Evolutionary conservation across 2,113 vertebrate species (phyloP).

Genomic region (Daboia siamensis): DNA sequence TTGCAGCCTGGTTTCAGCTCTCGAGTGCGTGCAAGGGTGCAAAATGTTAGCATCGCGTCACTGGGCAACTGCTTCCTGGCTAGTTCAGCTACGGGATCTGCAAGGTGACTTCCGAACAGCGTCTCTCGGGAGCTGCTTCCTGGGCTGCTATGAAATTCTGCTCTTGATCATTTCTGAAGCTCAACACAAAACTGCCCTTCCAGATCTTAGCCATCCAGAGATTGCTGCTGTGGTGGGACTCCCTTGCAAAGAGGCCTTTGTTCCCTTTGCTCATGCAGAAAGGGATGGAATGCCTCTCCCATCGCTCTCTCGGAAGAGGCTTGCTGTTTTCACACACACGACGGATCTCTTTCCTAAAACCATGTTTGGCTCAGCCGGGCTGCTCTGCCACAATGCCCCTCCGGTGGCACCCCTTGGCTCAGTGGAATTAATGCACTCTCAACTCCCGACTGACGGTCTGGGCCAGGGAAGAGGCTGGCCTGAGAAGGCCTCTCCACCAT

Average conservation of each 20-base stretch:
- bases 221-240: background rate
- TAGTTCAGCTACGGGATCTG: no score
- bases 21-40: rapidly evolving
- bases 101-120: no score
- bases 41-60: background rate
- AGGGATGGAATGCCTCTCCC: background rate
- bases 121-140: no score
- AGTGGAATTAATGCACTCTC: background rate
- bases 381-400: background rate
- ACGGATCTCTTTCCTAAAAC: background rate
- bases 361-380: background rate
- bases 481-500: background rate
- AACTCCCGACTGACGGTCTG: background rate
- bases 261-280: background rate
- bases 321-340: background rate
- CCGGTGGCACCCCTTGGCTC: background rate
- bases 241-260: background rate
- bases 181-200: background rate
- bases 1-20: background rate
- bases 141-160: background rate
- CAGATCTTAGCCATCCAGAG: background rate
- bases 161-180: background rate
- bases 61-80: background rate
- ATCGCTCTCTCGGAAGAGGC: no score
- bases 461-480: background rate